Evolutionary conservation across 2,888 invertebrate species (phyloP).

Genomic region (Tetanocera ferruginea): DNA sequence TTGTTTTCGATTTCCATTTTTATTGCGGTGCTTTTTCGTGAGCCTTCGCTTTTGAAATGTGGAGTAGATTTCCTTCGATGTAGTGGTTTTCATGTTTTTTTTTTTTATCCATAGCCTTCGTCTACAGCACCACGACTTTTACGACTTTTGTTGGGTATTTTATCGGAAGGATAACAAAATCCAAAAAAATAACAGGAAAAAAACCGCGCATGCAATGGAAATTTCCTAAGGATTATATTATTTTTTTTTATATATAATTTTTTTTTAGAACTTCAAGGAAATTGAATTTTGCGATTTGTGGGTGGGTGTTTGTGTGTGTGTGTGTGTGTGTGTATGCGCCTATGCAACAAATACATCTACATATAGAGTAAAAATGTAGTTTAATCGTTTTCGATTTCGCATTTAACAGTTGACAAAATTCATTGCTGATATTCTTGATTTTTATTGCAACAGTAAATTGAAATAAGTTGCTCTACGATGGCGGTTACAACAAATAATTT

Average conservation of each 20-base stretch:
- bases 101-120: not conserved
- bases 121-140: not conserved
- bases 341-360: conserved; percentile 1
- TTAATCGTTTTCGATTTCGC: conserved; percentile 64
- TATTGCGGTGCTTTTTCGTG: conserved; percentile 43
- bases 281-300: conserved; percentile 21
- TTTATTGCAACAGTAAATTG: conserved; percentile 64
- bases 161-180: not conserved
- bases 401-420: conserved; percentile 60
- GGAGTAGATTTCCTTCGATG: conserved; percentile 28
- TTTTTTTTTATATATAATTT: conserved; percentile 11
- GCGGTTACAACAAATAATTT: not conserved
- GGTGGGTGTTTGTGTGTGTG: not conserved
- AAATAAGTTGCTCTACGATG: conserved; percentile 49
- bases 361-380: conserved; percentile 55
- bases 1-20: conserved; percentile 66
- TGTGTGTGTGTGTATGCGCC: not conserved
- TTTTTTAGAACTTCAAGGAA: conserved; percentile 18
- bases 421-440: conserved; percentile 67
- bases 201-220: conserved; percentile 31
- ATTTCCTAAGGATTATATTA: conserved; percentile 33
- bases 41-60: conserved; percentile 27
- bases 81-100: not conserved
- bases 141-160: conserved; percentile 2
- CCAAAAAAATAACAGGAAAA: not conserved